These are phyloP conservation scores for Vidua chalybeata DNA, from an alignment of 2,113 vertebrate species.

Conservation along the genomic window DNA sequence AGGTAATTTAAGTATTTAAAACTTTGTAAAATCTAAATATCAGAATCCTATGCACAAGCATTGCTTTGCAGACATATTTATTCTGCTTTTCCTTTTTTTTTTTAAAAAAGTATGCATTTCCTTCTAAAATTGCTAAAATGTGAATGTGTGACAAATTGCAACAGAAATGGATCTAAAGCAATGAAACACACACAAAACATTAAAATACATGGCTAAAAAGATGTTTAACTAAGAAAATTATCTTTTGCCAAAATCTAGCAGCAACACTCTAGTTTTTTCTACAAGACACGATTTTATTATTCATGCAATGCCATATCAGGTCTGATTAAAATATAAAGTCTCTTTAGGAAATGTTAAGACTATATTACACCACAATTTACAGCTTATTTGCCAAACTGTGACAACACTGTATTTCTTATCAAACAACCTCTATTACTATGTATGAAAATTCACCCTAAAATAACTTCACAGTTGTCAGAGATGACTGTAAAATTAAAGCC, in stretches of 20 bases:
- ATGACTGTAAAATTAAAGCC: constrained; percentile 7
- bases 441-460: constrained; percentile 28
- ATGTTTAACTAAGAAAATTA: neutral
- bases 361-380: constrained; percentile 42
- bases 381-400: constrained; percentile 43
- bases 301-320: constrained; percentile 22
- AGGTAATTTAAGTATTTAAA: neutral
- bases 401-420: constrained; percentile 42
- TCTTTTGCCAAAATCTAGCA: constrained; percentile 19
- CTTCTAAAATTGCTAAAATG: neutral
- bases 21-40: neutral
- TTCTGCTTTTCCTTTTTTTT: neutral
- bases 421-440: constrained; percentile 23
- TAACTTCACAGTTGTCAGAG: constrained; percentile 12
- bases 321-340: constrained; percentile 62
- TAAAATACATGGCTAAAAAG: neutral
- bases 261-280: neutral
- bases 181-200: neutral
- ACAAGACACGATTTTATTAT: constrained; percentile 1
- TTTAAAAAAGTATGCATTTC: neutral
- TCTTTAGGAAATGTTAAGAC: constrained; percentile 53
- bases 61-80: neutral
- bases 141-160: neutral
- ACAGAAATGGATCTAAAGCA: neutral
- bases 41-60: neutral